Conservation (phyloP, 2,888 invertebrate species). For the Nephrotoma flavescens region DNA sequence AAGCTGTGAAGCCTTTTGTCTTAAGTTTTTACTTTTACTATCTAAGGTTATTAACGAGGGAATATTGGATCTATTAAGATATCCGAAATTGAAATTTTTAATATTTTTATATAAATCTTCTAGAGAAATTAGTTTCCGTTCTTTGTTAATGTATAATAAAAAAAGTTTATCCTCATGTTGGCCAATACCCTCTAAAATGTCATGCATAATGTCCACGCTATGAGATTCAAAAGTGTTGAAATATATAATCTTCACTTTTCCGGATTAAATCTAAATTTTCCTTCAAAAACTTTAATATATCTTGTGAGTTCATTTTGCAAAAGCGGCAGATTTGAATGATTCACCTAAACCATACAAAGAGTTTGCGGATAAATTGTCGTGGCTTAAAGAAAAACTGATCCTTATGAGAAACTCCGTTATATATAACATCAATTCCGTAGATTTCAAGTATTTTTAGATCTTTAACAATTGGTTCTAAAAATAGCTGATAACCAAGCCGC, state of each 20-base stretch:
- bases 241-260: background rate
- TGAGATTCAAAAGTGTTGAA: background rate
- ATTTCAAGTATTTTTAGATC: slow-evolving; percentile 12
- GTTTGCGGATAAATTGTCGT: background rate
- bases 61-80: background rate
- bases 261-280: background rate
- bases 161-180: background rate
- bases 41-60: background rate
- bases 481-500: background rate
- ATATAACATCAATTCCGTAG: slow-evolving; percentile 7
- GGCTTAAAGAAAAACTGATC: background rate
- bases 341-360: background rate
- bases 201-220: background rate
- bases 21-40: background rate
- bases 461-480: slow-evolving; percentile 10
- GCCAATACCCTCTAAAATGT: background rate
- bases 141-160: background rate
- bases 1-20: background rate
- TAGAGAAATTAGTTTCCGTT: background rate
- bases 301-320: background rate
- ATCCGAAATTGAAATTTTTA: background rate
- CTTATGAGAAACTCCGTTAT: background rate
- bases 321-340: background rate
- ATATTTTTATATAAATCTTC: background rate
- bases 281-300: background rate